Evolutionary conservation across 2,888 invertebrate genomes (phyloP).

Genomic region (Rotaria socialis): DNA sequence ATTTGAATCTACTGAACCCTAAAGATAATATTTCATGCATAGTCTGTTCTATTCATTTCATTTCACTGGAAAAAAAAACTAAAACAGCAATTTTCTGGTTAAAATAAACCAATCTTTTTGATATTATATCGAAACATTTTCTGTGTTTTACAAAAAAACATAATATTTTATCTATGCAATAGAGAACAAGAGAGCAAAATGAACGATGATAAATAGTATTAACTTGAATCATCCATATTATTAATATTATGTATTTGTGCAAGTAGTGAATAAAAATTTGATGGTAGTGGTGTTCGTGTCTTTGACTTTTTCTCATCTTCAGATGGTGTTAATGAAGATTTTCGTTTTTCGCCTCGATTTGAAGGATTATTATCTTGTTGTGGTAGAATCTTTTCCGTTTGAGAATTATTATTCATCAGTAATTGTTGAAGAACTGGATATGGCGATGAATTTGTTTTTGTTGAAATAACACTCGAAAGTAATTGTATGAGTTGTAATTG

Average conservation of each 20-base stretch:
- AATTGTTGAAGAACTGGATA: not conserved
- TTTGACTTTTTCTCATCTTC: not conserved
- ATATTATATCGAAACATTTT: no score
- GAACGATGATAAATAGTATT: not conserved
- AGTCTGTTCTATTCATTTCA: no score
- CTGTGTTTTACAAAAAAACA: not conserved
- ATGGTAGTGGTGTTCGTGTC: not conserved
- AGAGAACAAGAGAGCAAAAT: not conserved
- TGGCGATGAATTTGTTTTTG: not conserved
- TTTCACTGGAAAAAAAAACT: no score
- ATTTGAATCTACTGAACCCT: no score
- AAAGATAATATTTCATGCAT: no score
- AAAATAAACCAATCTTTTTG: no score
- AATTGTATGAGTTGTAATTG: slow-evolving; percentile 6
- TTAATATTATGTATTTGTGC: not conserved
- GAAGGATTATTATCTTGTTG: not conserved
- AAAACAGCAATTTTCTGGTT: no score
- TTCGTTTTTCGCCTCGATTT: not conserved
- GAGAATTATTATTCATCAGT: not conserved
- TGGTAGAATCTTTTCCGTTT: not conserved
- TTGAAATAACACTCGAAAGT: not conserved
- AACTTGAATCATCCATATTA: not conserved
- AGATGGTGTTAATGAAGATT: not conserved
- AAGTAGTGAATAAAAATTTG: slow-evolving; percentile 1
- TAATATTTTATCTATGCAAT: not conserved